These are phyloP conservation scores for Mizuhopecten yessoensis DNA, from an alignment of 1,140 invertebrate species.

Conservation along the genomic window DNA sequence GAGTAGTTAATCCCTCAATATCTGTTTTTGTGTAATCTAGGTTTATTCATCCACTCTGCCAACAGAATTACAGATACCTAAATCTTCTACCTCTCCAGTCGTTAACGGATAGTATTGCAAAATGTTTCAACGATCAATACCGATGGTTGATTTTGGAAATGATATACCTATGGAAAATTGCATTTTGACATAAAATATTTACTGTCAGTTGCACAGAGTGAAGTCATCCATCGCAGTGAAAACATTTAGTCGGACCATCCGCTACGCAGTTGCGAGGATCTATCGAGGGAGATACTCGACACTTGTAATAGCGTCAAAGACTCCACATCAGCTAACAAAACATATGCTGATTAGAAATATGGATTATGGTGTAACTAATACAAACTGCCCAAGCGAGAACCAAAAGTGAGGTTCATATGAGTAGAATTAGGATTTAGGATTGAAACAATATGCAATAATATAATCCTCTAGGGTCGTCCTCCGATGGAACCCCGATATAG, in stretches of 20 bases:
- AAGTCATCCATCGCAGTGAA: not conserved
- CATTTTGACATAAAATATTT: conserved; percentile 50
- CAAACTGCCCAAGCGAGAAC: not conserved
- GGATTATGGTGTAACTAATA: not conserved
- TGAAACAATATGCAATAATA: not conserved
- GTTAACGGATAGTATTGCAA: conserved; percentile 42
- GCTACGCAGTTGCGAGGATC: not conserved
- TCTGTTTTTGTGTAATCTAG: not conserved
- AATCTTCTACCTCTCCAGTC: not conserved
- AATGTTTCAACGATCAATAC: conserved; percentile 42
- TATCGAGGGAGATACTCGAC: not conserved
- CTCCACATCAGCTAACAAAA: not conserved
- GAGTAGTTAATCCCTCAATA: conserved; percentile 3
- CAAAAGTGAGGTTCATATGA: not conserved
- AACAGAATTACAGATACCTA: not conserved
- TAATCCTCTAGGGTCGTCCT: not conserved
- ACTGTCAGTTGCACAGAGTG: not conserved
- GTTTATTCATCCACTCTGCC: not conserved
- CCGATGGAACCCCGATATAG: not conserved
- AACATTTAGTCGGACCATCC: not conserved
- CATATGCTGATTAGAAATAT: not conserved
- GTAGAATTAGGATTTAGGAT: not conserved
- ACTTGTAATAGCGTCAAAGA: not conserved
- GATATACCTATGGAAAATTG: conserved; percentile 43
- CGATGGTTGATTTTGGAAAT: conserved; percentile 34